Evolutionary conservation across 2,888 invertebrate species (phyloP), one percentile per base, ranked within the genome.

Genomic region (Aproaerema taeniolella): DNA sequence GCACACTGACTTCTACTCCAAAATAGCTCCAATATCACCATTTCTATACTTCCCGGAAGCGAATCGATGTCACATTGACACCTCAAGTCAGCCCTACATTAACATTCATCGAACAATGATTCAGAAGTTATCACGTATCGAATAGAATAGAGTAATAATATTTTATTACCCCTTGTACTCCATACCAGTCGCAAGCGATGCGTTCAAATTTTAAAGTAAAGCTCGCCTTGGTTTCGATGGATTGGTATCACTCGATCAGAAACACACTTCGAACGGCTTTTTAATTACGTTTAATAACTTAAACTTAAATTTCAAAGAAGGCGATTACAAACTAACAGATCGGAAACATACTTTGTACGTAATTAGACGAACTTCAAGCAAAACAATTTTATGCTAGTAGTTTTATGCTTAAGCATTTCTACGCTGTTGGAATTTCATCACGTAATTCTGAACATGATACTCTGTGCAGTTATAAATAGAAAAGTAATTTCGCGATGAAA

Each of bases 91-190:
- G 62, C 71, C 76, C 76, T 73, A 68, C 75, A 83, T 86, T 86
- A 83, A 74, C 75, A 86, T 86, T 79, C 85, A 80, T 65, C 53
- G 64, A 67, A 70, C 79, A 79, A 64, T 76, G 73, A 71, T 72
- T 72, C 75, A 68, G 73, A 77, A 78, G 73, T 78, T 73, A 81
- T 78, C 83, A 86, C 86, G 86, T 86, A 81, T 70, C 71, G 76
- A 82, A 86, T 82, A 85, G 82, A 86, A 86, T 86, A 77, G 85
- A 82, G 66, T 71, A 66, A 80, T 86, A 79, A 86, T 81, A 76
- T 83, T 86, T 86, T 77, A 86, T 72, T 74, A 83, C 69, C 86
- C 74, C 83, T 86, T 86, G 86, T 86, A 65, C 75, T 72, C 85
- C 85, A 72, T 86, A 83, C 81, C 64, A 52, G 83, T 67, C 59